phyloP scores from a whole-genome alignment of 1,140 invertebrate genomes.

The Conus ventricosus region DNA sequence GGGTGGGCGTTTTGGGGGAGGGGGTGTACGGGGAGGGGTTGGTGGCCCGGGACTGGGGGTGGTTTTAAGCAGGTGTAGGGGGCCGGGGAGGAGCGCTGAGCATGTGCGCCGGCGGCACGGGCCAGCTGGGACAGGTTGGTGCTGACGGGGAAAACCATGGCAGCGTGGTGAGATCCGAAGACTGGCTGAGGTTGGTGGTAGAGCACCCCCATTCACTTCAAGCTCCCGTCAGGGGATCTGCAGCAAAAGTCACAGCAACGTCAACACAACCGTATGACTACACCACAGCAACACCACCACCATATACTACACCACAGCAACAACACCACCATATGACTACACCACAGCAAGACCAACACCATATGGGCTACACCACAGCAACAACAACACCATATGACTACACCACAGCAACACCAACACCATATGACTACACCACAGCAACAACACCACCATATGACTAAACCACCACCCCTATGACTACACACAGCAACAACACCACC shows the following conservation, averaged over 20 bases:
- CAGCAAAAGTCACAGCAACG: neutral
- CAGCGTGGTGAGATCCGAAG: constrained; percentile 33
- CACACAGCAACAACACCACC: no score
- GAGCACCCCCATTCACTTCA: constrained; percentile 47
- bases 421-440: no score
- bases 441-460: no score
- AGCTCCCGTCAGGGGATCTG: constrained; percentile 26
- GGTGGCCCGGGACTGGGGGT: constrained; percentile 39
- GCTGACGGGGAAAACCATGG: constrained; percentile 38
- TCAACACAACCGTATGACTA: no score
- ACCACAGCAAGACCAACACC: no score
- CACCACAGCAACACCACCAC: no score
- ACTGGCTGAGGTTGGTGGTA: constrained; percentile 32
- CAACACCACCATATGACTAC: no score
- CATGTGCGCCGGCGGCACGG: constrained; percentile 28
- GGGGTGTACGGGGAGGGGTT: constrained; percentile 35
- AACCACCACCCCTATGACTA: no score
- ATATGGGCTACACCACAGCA: no score
- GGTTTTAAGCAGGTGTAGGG: constrained; percentile 49
- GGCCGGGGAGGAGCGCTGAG: neutral
- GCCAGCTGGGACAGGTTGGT: constrained; percentile 28
- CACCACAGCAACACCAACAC: no score
- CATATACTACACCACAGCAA: no score
- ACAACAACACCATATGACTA: no score
- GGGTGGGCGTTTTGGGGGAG: constrained; percentile 32